Base-by-base conservation (phyloP, 2,797 vertebrate species). In the Centropyge bicolor region DNA sequence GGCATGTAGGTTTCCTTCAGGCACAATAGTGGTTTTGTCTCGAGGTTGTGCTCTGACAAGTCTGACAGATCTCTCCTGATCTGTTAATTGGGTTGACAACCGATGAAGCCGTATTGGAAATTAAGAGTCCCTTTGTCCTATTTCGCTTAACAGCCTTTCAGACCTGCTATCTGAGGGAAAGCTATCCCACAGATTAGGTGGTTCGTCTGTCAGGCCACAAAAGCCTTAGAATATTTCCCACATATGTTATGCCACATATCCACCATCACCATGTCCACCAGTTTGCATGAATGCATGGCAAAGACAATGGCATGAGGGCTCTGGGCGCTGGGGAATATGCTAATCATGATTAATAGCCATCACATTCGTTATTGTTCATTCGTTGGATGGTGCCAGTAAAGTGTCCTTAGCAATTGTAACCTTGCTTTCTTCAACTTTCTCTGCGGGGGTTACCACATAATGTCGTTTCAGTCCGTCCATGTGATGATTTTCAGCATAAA, bases 51-150 rank as follows among this genome's bases (percentile, higher is more conserved):
- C 89, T 88, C 91, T 88, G 90, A 93, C 91, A 91, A 85, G 93
- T 90, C 92, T 94, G 92, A 91, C 87, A 78, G 81, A 91, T 91
- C 89, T 83, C 91, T 90, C 86, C 87, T 80, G 87, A 92, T 90
- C 86, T 91, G 90, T 85, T 94, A 93, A 94, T 94, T 87, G 89
- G 66, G 73, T 76, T 93, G 94, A 94, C 94, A 94, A 93, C 82
- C 89, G 86, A 91, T 49, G 65, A 83, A 84, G 81, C 90, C 57
- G 91, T 89, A 86, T 93, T 92, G 85, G 89, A 94, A 93, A 94
- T 93, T 90, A 93, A 91, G 89, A 87, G 80, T 86, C 83, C 81
- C 85, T 91, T 93, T 93, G 90, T 93, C 89, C 92, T 85, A 40
- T 85, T 88, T 89, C 13, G 55, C 85, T 89, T 84, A 87, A 84